Evolutionary conservation across 2,113 vertebrate species (phyloP).

Genomic region (Mesitornis unicolor): DNA sequence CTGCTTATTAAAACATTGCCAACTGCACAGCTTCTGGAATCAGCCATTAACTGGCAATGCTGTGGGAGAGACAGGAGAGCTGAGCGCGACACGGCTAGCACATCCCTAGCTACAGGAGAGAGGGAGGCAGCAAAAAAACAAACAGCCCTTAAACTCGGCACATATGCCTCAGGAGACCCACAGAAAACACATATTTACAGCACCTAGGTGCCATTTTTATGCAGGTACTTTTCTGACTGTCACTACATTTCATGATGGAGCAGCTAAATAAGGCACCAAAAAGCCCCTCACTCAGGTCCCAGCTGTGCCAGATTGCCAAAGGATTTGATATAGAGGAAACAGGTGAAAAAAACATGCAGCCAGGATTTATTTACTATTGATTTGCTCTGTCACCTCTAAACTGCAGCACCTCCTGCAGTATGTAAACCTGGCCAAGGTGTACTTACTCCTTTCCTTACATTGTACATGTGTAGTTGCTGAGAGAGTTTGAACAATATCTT

Average conservation of each 20-base stretch:
- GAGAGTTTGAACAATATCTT: background rate
- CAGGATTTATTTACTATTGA: background rate
- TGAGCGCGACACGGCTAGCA: background rate
- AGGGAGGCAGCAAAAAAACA: background rate
- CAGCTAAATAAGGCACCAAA: background rate
- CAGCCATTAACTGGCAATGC: constrained; percentile 26
- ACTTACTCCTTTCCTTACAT: background rate
- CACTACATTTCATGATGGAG: background rate
- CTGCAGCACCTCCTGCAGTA: background rate
- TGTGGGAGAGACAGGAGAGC: constrained; percentile 25
- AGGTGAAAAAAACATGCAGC: background rate
- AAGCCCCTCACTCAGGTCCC: background rate
- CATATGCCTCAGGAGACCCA: background rate
- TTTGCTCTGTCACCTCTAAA: background rate
- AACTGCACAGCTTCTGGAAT: constrained; percentile 60
- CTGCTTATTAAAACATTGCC: constrained; percentile 63
- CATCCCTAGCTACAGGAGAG: background rate
- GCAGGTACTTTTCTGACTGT: background rate
- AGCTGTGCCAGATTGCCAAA: background rate
- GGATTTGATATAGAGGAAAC: background rate
- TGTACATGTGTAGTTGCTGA: background rate
- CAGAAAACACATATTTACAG: background rate
- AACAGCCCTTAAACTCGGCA: background rate
- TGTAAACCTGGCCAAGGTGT: background rate
- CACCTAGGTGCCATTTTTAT: background rate